A percentile compares a stretch with the other conserved stretches of the same genome.
Conservation (phyloP, 2,113 vertebrate genomes). For the Turnix velox region DNA sequence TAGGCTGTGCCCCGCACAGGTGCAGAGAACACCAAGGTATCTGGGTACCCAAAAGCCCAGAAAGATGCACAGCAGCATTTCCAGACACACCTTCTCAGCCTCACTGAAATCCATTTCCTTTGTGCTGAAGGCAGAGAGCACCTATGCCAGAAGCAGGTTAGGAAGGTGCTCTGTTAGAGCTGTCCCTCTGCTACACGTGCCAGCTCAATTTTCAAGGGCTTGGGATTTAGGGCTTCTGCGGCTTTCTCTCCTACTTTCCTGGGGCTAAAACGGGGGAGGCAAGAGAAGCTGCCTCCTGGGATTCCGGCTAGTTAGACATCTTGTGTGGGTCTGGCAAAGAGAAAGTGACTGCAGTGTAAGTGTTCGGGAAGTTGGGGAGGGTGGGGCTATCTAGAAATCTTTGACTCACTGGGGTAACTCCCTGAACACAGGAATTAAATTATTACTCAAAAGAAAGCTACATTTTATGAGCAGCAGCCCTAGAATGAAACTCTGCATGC, state of each 20-base stretch:
- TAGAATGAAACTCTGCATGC: neutral
- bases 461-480: constrained; percentile 7
- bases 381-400: constrained; percentile 66
- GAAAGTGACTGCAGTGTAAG: constrained; percentile 54
- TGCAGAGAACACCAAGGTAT: neutral
- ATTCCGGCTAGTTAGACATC: constrained; percentile 26
- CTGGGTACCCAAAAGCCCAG: neutral
- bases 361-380: constrained; percentile 70
- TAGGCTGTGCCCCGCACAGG: neutral
- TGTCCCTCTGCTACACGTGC: neutral
- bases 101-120: neutral
- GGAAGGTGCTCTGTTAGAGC: accelerated
- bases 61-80: neutral
- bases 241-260: neutral
- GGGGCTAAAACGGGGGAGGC: neutral
- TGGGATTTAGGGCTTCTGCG: neutral
- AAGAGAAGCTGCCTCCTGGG: constrained; percentile 15
- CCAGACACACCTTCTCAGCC: neutral
- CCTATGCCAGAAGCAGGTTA: neutral
- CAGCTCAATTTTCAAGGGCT: neutral
- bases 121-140: neutral
- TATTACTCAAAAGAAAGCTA: constrained; percentile 43
- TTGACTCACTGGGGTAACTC: constrained; percentile 77
- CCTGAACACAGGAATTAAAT: constrained; percentile 63
- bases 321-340: constrained; percentile 58